Evolutionary conservation across 2,888 invertebrate species (phyloP), one percentile per base, ranked within the genome.

Genomic region (Dendrolimus pini): DNA sequence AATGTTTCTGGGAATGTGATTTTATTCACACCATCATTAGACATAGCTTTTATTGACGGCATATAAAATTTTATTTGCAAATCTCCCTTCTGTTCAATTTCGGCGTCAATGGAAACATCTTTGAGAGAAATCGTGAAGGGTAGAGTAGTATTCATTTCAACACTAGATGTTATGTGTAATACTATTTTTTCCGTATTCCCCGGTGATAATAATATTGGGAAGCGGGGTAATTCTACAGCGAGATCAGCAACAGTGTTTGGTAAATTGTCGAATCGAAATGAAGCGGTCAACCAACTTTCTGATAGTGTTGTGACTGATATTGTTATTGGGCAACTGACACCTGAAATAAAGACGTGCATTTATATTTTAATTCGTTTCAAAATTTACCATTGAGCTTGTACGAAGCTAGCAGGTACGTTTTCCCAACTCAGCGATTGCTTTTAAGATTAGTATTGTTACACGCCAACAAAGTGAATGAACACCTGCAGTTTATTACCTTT

Each of bases 281-380:
- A 82, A 6, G 83, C 86, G 0, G 87, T 85, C 41, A 90, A 60
- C 89, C 89, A 89, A 58, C 75, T 87, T 42, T 89, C 85, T 1
- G 78, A 72, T 18, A 84, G 64, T 0, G 82, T 83, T 41, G 82
- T 83, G 1, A 89, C 72, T 18, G 76, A 75, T 12, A 89, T 67
- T 9, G 70, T 71, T 1, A 82, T 72, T 0, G 78, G 62, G 53
- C 77, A 77, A 59, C 70, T 78, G 1, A 81, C 80, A 30, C 89
- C 89, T 90, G 64, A 41, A 77, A 72, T 54, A 9, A 18, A 59
- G 41, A 54, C 18, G n/a, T 56, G 18, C n/a, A 10, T 41, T 3
- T 9, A 52, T 30, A 18, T 18, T 18, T 12, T 41, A 9, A 9
- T 61, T 53, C 7, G 56, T 54, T 58, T 55, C 42, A 55, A 59